A percentile compares a stretch with the other conserved stretches of the same genome.
These are phyloP conservation scores for Achatina immaculata DNA, from an alignment of 1,140 invertebrate species.

Conservation along the genomic window DNA sequence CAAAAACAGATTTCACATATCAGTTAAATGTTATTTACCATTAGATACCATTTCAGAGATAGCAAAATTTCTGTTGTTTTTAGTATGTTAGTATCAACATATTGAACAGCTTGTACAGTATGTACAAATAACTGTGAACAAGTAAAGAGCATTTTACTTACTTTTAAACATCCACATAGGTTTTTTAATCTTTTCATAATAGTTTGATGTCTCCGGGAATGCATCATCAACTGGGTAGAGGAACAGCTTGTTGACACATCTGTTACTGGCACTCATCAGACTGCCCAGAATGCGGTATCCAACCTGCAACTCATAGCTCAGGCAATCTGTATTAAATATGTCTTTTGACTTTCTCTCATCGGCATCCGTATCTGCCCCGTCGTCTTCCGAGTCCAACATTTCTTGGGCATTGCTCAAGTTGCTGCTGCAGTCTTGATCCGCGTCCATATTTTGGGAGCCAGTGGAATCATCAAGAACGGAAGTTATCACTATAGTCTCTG, in stretches of 20 bases:
- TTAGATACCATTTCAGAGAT: too few species aligned
- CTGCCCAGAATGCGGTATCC: constrained; percentile 67
- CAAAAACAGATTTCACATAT: too few species aligned
- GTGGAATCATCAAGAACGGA: too few species aligned
- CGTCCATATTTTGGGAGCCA: background rate
- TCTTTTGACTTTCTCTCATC: background rate
- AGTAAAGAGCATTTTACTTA: constrained; percentile 51
- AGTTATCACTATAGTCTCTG: too few species aligned
- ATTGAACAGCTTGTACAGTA: too few species aligned
- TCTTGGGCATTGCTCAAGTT: background rate
- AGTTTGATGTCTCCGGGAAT: constrained; percentile 66
- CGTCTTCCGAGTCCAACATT: background rate
- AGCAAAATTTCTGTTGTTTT: too few species aligned
- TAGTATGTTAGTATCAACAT: too few species aligned
- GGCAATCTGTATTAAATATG: constrained; percentile 36
- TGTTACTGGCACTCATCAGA: constrained; percentile 67
- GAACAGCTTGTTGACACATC: constrained; percentile 68
- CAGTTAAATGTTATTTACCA: too few species aligned
- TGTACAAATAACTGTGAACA: too few species aligned
- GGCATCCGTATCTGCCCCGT: background rate
- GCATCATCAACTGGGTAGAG: constrained; percentile 65
- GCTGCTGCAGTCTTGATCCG: background rate
- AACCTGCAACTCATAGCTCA: constrained; percentile 60
- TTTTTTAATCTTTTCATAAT: constrained; percentile 69
- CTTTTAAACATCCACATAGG: constrained; percentile 73